Evolutionary conservation across 2,797 vertebrate genomes (phyloP).

Genomic region (Clamator glandarius): DNA sequence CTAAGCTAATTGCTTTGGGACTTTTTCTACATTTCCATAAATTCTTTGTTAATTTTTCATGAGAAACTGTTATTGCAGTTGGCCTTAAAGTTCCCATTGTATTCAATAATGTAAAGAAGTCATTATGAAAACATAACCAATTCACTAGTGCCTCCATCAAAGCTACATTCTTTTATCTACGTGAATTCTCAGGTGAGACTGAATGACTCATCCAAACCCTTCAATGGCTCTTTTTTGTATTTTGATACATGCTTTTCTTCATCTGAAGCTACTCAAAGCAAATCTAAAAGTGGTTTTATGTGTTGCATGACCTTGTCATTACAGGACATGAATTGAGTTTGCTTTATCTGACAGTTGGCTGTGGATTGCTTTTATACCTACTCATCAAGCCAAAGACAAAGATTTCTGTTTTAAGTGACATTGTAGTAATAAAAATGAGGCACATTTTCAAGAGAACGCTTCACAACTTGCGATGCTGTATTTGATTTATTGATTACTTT

Average conservation of each 20-base stretch:
- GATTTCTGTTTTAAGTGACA: constrained; percentile 63
- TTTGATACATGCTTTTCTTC: constrained; percentile 41
- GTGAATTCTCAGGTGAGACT: constrained; percentile 68
- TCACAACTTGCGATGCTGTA: constrained; percentile 56
- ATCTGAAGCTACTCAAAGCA: constrained; percentile 50
- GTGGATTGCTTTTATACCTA: constrained; percentile 66
- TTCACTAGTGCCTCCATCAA: constrained; percentile 50
- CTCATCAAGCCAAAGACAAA: constrained; percentile 72
- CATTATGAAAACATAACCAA: constrained; percentile 71
- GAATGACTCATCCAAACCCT: constrained; percentile 31
- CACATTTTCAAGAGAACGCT: constrained; percentile 52
- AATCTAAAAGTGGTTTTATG: constrained; percentile 46
- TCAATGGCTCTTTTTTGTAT: background rate
- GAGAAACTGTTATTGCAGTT: constrained; percentile 81
- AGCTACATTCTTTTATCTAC: constrained; percentile 55
- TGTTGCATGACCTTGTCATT: constrained; percentile 64
- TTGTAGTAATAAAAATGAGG: constrained; percentile 27
- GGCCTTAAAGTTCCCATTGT: constrained; percentile 78
- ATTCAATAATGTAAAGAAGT: constrained; percentile 81
- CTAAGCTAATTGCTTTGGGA: constrained; percentile 85
- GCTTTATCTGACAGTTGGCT: constrained; percentile 68
- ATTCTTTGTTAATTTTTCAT: constrained; percentile 85
- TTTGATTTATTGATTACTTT: constrained; percentile 75
- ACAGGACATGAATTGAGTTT: constrained; percentile 64
- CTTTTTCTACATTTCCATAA: constrained; percentile 82